Percentiles rank a stretch among this genome's conserved stretches.
Conservation (phyloP, 2,113 vertebrate species). For the Corythoichthys haematopterus region DNA sequence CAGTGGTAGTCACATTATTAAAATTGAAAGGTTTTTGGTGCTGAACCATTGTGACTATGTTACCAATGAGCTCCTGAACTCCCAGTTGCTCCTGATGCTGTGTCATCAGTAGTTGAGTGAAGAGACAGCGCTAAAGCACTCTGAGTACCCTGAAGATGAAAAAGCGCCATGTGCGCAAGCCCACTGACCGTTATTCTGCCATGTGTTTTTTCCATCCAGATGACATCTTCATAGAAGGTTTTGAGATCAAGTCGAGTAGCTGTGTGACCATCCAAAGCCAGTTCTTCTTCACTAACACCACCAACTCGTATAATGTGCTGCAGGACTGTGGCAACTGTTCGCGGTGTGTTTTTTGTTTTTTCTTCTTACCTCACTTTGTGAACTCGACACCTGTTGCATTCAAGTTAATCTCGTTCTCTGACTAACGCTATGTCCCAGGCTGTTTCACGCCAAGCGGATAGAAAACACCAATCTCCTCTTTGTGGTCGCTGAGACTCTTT, state of each 20-base stretch:
- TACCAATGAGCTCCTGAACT: too few species aligned
- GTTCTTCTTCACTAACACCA: slow-evolving; percentile 92
- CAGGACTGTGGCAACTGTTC: slow-evolving; percentile 98
- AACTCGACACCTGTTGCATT: not conserved
- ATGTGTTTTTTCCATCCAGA: slow-evolving; percentile 61
- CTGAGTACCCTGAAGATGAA: too few species aligned
- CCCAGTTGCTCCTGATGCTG: too few species aligned
- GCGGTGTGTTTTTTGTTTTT: slow-evolving; percentile 68
- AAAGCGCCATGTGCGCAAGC: too few species aligned
- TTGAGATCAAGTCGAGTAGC: slow-evolving; percentile 84
- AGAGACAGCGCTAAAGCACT: too few species aligned
- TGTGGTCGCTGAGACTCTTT: slow-evolving; percentile 92
- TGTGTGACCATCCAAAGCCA: slow-evolving; percentile 96
- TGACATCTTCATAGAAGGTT: slow-evolving; percentile 77
- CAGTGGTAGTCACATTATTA: not conserved
- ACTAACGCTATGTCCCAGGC: slow-evolving; percentile 62
- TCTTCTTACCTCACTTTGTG: not conserved
- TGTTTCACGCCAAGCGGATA: slow-evolving; percentile 89
- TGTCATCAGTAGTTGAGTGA: too few species aligned
- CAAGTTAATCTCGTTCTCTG: not conserved
- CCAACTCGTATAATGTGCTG: slow-evolving; percentile 88
- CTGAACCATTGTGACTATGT: too few species aligned
- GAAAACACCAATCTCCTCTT: slow-evolving; percentile 93
- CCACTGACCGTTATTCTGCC: too few species aligned
- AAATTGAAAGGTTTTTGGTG: not conserved